Evolutionary conservation across 2,888 invertebrate genomes (phyloP).

Genomic region (Acanthosepion esculentum): DNA sequence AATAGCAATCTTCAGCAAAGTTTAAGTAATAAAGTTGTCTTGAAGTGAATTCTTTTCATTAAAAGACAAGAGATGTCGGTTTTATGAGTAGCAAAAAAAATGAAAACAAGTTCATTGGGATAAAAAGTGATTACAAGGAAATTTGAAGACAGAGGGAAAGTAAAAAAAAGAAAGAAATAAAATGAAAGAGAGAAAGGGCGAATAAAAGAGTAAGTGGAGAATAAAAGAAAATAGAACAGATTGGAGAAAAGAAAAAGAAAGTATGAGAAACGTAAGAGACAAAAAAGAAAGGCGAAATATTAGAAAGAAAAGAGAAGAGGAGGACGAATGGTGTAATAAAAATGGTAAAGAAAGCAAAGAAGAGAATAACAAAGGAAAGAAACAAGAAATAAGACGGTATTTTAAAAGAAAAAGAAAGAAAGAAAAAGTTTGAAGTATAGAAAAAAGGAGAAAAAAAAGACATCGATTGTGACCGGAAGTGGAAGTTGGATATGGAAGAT

Average conservation of each 20-base stretch:
- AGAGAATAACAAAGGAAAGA: too few relatives aligned
- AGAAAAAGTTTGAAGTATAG: background rate
- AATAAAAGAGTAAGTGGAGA: background rate
- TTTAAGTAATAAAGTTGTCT: background rate
- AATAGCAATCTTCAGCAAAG: background rate
- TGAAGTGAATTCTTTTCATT: background rate
- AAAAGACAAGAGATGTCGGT: background rate
- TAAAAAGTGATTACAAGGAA: background rate
- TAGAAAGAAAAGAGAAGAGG: background rate
- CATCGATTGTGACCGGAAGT: too few relatives aligned
- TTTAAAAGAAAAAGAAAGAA: background rate
- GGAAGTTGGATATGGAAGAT: background rate
- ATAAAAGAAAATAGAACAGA: background rate
- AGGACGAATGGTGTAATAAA: background rate
- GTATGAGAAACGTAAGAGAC: background rate
- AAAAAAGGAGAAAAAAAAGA: background rate
- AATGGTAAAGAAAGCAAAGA: background rate
- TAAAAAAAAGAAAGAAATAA: background rate
- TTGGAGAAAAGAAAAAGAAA: too few relatives aligned
- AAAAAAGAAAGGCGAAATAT: background rate
- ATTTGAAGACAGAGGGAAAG: background rate
- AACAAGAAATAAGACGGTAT: too few relatives aligned
- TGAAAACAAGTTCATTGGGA: background rate
- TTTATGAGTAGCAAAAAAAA: background rate
- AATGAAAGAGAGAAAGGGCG: background rate